Conservation (phyloP, 2,797 vertebrate genomes). For the Zalophus californianus region DNA sequence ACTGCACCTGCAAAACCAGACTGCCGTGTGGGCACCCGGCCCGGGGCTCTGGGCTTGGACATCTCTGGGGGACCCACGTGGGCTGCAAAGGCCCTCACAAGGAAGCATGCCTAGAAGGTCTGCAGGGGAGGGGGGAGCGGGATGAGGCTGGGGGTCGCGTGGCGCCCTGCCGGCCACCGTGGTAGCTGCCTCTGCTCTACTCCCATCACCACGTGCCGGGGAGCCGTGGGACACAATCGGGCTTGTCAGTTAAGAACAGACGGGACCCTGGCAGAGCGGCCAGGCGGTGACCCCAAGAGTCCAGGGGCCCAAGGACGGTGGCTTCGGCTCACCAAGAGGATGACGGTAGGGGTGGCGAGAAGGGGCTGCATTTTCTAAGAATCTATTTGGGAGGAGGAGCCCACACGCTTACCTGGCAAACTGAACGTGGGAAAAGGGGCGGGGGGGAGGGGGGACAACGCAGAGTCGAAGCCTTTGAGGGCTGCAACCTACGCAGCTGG, state of each 20-base stretch:
- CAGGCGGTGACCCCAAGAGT: fast-evolving
- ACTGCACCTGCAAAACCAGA: not conserved
- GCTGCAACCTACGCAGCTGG: not conserved
- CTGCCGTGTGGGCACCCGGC: not conserved
- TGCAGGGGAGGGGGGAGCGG: not conserved
- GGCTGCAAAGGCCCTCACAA: not conserved
- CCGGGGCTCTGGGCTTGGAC: not conserved
- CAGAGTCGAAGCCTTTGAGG: not conserved
- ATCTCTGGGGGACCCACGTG: not conserved
- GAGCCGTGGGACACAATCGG: fast-evolving
- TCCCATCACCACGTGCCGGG: not conserved
- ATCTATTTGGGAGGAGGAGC: not conserved
- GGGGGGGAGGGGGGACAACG: not conserved
- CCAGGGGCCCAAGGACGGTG: no score
- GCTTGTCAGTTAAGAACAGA: not conserved
- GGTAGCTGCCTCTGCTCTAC: not conserved
- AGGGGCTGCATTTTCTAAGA: not conserved
- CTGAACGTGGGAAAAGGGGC: fast-evolving
- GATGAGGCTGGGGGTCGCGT: fast-evolving
- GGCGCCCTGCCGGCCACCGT: fast-evolving
- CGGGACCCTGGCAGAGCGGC: not conserved
- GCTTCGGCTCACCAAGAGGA: not conserved
- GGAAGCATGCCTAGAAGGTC: not conserved
- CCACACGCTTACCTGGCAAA: not conserved
- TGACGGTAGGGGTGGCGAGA: fast-evolving